Evolutionary conservation across 2,113 vertebrate species (phyloP).

Genomic region (Megalops atlanticus): DNA sequence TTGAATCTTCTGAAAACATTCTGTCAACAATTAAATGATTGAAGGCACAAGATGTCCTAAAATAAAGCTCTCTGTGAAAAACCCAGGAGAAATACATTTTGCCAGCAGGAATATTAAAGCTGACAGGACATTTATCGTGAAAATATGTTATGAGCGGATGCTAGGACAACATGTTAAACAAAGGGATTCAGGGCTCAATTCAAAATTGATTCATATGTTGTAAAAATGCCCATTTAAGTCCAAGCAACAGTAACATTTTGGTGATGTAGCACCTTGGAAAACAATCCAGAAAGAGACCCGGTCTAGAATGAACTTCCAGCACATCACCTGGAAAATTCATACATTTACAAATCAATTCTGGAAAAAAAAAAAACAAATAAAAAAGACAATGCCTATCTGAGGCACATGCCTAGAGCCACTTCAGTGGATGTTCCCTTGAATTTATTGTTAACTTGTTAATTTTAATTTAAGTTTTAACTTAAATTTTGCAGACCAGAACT

Average conservation of each 20-base stretch:
- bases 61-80: slow-evolving; percentile 14
- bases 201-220: slow-evolving; percentile 11
- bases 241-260: not conserved
- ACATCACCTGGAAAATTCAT: not conserved
- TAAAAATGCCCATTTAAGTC: not conserved
- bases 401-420: too few species aligned
- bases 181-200: not conserved
- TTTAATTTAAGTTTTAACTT: too few species aligned
- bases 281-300: slow-evolving; percentile 4
- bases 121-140: not conserved
- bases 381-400: too few species aligned
- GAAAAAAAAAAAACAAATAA: not conserved
- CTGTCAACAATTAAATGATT: slow-evolving; percentile 14
- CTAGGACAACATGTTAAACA: slow-evolving; percentile 11
- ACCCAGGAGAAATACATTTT: slow-evolving; percentile 5
- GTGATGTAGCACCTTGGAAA: not conserved
- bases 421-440: too few species aligned
- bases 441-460: too few species aligned
- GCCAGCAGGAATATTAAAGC: not conserved
- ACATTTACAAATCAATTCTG: too few species aligned
- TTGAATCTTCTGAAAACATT: not conserved
- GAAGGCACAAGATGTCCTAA: slow-evolving; percentile 17
- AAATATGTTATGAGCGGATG: slow-evolving; percentile 11
- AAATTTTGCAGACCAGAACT: too few species aligned
- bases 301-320: not conserved